phyloP scores from a whole-genome alignment of 2,113 vertebrate genomes.

The Antechinus stuartii region DNA sequence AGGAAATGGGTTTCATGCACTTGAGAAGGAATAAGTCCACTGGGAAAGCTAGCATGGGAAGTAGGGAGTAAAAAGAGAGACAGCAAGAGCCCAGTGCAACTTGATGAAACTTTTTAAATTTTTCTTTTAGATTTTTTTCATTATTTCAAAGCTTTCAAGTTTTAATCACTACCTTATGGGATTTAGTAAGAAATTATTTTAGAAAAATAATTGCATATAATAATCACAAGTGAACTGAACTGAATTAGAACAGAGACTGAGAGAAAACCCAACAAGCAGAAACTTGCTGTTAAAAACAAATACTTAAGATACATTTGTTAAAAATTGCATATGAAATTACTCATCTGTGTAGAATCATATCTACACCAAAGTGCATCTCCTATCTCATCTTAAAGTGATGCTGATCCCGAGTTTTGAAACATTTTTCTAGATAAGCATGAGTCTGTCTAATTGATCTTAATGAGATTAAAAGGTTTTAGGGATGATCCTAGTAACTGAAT shows the following conservation, averaged over 20 bases:
- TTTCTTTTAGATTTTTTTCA: slow-evolving; percentile 59
- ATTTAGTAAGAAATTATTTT: slow-evolving; percentile 73
- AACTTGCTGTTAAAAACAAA: slow-evolving; percentile 67
- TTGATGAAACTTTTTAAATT: slow-evolving; percentile 71
- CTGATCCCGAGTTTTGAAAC: not conserved
- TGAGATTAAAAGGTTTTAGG: not conserved
- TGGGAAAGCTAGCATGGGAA: slow-evolving; percentile 29
- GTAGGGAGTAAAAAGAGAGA: slow-evolving; percentile 42
- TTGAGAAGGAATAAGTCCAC: slow-evolving; percentile 63
- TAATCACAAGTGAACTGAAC: slow-evolving; percentile 63
- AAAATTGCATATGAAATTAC: slow-evolving; percentile 62
- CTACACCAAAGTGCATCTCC: not conserved
- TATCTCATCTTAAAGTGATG: not conserved
- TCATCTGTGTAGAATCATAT: slow-evolving; percentile 46
- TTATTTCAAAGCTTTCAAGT: slow-evolving; percentile 79
- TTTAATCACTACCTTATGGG: slow-evolving; percentile 76
- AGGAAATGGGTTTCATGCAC: slow-evolving; percentile 45
- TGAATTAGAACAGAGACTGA: slow-evolving; percentile 71
- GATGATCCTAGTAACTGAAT: not conserved
- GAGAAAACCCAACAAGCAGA: slow-evolving; percentile 3
- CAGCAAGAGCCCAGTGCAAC: slow-evolving; percentile 62
- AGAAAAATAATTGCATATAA: slow-evolving; percentile 65
- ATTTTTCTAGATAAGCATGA: not conserved
- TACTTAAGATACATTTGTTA: slow-evolving; percentile 60
- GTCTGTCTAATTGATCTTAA: not conserved